These are phyloP conservation scores for Cathartes aura DNA, from an alignment of 2,113 vertebrate species.

Conservation along the genomic window DNA sequence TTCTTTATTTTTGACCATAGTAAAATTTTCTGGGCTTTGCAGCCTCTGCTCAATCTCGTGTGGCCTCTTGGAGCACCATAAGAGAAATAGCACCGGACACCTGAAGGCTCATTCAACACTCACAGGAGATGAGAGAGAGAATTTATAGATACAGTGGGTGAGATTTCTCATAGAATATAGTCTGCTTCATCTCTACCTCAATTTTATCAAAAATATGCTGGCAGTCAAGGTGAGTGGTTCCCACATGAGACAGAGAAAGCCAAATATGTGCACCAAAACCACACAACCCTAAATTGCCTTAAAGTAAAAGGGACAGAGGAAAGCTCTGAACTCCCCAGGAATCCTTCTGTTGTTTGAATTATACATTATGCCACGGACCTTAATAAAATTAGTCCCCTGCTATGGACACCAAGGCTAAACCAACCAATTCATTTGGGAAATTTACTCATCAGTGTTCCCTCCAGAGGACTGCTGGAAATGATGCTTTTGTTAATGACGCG, in stretches of 20 bases:
- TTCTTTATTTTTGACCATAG: slow-evolving; percentile 1
- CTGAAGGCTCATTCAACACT: slow-evolving; percentile 43
- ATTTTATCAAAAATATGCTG: slow-evolving; percentile 9
- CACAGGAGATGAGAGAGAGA: slow-evolving; percentile 8
- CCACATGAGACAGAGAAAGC: not conserved
- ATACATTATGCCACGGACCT: not conserved
- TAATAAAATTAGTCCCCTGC: not conserved
- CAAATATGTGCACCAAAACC: not conserved
- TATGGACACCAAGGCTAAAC: not conserved
- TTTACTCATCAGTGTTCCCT: not conserved
- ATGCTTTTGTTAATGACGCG: not conserved
- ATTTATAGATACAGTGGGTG: slow-evolving; percentile 16
- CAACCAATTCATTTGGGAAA: not conserved
- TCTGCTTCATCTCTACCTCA: slow-evolving; percentile 33
- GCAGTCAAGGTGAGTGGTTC: not conserved
- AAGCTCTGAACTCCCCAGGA: not conserved
- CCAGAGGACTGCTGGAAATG: not conserved
- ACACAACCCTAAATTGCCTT: not conserved
- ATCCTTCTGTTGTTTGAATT: not conserved
- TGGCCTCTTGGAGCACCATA: slow-evolving; percentile 40
- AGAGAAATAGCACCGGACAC: not conserved
- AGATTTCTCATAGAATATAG: slow-evolving; percentile 8
- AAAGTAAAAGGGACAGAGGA: not conserved
- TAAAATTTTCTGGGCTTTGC: slow-evolving; percentile 12
- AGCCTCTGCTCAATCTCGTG: not conserved